Percentiles rank a stretch among this genome's conserved stretches.
These are phyloP conservation scores for Limanda limanda DNA, from an alignment of 2,113 vertebrate genomes.

Conservation along the genomic window DNA sequence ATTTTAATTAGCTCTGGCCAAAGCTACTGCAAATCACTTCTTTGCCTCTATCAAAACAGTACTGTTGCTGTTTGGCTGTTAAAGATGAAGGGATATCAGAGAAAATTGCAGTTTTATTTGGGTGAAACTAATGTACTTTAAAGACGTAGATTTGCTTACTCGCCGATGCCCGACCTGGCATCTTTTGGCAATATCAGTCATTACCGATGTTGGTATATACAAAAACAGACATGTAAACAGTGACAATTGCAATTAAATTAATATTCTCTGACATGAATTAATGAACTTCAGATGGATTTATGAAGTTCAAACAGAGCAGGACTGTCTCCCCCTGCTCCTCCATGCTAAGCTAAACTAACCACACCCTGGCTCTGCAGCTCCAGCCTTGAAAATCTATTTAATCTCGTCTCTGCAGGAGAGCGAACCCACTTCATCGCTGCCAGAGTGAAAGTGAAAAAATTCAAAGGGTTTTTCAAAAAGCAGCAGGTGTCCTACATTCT, in stretches of 20 bases:
- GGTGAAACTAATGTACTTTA: too few species aligned
- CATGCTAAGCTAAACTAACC: constrained; percentile 22
- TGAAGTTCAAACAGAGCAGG: background rate
- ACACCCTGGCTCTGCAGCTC: background rate
- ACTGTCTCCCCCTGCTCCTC: background rate
- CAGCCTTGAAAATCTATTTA: constrained; percentile 13
- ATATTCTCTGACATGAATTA: background rate
- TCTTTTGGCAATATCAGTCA: background rate
- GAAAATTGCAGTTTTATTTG: too few species aligned
- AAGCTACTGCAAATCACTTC: too few species aligned
- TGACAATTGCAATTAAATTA: background rate
- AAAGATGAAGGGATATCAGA: too few species aligned
- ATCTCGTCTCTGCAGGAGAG: constrained; percentile 6
- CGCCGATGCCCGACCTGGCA: background rate
- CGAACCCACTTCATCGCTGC: background rate
- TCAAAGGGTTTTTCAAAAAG: constrained; percentile 15
- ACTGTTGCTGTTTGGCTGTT: too few species aligned
- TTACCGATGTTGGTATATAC: background rate
- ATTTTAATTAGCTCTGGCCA: too few species aligned
- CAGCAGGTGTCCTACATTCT: constrained; percentile 37
- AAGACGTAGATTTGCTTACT: too few species aligned
- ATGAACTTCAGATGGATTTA: background rate
- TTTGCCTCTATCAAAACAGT: too few species aligned
- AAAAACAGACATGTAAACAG: background rate
- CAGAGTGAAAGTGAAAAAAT: constrained; percentile 11